phyloP scores from a whole-genome alignment of 1,140 invertebrate genomes.

The Drosophila sulfurigaster region DNA sequence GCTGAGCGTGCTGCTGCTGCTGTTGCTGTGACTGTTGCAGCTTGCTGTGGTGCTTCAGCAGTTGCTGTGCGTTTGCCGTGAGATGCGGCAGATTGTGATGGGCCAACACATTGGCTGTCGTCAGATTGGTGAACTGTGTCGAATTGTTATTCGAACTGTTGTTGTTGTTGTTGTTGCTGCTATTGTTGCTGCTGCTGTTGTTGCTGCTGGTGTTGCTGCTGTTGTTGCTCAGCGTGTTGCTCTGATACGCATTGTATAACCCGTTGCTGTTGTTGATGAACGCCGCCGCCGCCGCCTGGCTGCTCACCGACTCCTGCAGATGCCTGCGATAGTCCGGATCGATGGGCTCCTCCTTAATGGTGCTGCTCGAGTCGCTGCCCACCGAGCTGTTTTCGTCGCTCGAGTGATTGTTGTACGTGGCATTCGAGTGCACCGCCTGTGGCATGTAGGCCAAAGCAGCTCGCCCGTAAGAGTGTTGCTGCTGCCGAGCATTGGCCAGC shows the following conservation, averaged over 20 bases:
- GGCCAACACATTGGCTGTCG: constrained; percentile 87
- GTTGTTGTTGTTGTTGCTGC: constrained; percentile 74
- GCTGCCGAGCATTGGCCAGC: constrained; percentile 71
- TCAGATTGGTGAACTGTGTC: constrained; percentile 87
- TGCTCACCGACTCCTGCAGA: constrained; percentile 85
- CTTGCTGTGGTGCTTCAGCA: constrained; percentile 84
- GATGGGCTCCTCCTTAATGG: constrained; percentile 88
- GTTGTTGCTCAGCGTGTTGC: constrained; percentile 78
- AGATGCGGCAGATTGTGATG: constrained; percentile 84
- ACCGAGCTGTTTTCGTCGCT: constrained; percentile 83
- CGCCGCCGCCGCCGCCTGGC: constrained; percentile 69
- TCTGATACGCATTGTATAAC: constrained; percentile 85
- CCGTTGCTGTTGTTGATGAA: constrained; percentile 83
- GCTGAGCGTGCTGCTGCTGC: constrained; percentile 25
- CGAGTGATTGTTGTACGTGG: constrained; percentile 88
- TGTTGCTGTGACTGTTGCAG: constrained; percentile 68
- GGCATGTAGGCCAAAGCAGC: constrained; percentile 94
- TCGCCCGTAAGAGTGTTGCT: constrained; percentile 85
- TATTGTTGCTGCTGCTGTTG: constrained; percentile 86
- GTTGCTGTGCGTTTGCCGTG: constrained; percentile 75
- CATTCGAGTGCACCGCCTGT: constrained; percentile 93
- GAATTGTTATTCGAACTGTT: constrained; percentile 83
- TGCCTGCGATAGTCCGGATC: constrained; percentile 90
- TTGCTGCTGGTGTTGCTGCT: constrained; percentile 68
- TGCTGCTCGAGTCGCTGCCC: constrained; percentile 79